Conservation (phyloP, 2,113 vertebrate genomes). For the Barbus barbus region DNA sequence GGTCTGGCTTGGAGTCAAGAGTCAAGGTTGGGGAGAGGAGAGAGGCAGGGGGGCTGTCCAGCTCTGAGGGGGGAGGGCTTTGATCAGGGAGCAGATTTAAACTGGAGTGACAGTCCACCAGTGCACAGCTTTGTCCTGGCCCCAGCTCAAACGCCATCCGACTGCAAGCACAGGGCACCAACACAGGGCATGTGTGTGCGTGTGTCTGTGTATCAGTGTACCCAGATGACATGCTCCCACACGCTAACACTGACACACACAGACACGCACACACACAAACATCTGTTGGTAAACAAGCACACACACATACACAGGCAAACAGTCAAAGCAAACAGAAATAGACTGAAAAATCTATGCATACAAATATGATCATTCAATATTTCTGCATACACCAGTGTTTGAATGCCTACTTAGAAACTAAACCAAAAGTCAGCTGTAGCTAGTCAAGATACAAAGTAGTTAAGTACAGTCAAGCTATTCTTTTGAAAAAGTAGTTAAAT, state of each 20-base stretch:
- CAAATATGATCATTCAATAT: slow-evolving; percentile 8
- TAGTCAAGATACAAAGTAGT: neutral
- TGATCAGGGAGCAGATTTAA: slow-evolving; percentile 60
- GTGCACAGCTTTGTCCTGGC: slow-evolving; percentile 58
- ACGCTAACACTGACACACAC: slow-evolving; percentile 9
- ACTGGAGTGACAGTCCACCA: slow-evolving; percentile 61
- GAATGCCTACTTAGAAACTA: neutral
- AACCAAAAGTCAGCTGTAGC: too few species aligned
- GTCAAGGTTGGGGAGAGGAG: slow-evolving; percentile 49
- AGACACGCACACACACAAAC: slow-evolving; percentile 25
- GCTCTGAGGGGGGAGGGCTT: slow-evolving; percentile 46
- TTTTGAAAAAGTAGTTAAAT: neutral
- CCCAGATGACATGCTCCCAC: slow-evolving; percentile 30
- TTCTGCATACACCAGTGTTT: neutral
- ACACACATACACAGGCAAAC: neutral
- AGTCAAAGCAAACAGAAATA: slow-evolving; percentile 9
- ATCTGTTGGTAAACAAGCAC: slow-evolving; percentile 33
- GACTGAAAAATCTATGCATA: neutral
- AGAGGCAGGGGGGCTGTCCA: neutral
- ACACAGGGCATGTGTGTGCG: slow-evolving; percentile 34
- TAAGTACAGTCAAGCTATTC: neutral
- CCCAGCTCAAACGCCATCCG: slow-evolving; percentile 47
- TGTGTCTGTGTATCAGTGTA: slow-evolving; percentile 42
- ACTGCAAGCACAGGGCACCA: slow-evolving; percentile 39
- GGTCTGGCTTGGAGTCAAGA: slow-evolving; percentile 46